Base-by-base conservation (phyloP, 2,797 vertebrate species). In the Siniperca undulata region DNA sequence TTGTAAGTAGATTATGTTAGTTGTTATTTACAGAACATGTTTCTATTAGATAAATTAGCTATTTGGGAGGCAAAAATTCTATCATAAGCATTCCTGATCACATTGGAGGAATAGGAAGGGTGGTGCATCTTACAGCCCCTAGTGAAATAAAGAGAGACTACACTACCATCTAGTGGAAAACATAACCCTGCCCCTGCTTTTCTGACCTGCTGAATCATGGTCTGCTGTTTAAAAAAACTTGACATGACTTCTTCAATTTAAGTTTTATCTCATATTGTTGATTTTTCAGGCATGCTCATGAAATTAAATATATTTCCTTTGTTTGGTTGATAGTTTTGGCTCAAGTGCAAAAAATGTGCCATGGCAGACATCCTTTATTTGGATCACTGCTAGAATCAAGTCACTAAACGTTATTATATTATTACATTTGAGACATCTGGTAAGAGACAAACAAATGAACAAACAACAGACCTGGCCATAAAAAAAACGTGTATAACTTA, bases 131-230 rank as follows among this genome's bases (percentile, higher is more conserved):
- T 58, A 3, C 40, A 62, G n/a, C 67, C 24, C 24, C 56, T 14
- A 13, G 44, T 83, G 62, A 88, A 87, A 81, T 70, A 82, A 53
- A 80, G 61, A 86, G 81, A 83, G 74, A 83, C 82, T 71, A 78
- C 78, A 91, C 61, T 81, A 74, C 92, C 93, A 94, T 92, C 94
- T 93, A 92, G 90, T 91, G 94, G 93, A 76, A 68, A 74, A 75
- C 1, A 67, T 0, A 56, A 22, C 12, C 30, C 65, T 61, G 17
- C 60, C 73, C 81, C 83, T 27, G 53, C 30, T 65, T 58, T 42
- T 58, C 14, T 76, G 38, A 74, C 58, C 22, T 87, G 74, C 80
- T 89, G 72, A 83, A 84, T 87, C 75, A 83, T 61, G n/a, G 34
- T 50, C 13, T 80, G 24, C 1, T 72, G 1, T 19, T 53, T 19